A percentile compares a stretch with the other conserved stretches of the same genome.
Conservation (phyloP, 2,113 vertebrate genomes). For the Percina caprodes region DNA sequence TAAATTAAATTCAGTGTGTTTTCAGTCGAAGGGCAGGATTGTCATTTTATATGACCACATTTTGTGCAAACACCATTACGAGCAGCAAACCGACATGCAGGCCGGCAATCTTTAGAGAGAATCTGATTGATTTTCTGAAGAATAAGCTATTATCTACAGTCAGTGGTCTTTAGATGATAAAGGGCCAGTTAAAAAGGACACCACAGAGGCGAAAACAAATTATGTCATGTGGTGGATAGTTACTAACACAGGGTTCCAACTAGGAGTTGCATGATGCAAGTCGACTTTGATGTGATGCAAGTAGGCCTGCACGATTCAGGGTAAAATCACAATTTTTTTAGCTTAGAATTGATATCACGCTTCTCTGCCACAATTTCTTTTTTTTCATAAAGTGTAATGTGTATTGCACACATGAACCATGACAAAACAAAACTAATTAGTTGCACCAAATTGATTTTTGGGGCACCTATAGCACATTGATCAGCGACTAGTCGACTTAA, state of each 20-base stretch:
- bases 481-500: too few species aligned
- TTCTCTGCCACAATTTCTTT: too few species aligned
- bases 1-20: conserved; percentile 49
- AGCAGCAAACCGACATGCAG: conserved; percentile 41
- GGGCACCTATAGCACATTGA: too few species aligned
- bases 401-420: too few species aligned
- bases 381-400: too few species aligned
- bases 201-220: conserved; percentile 15
- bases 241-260: neutral
- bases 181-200: conserved; percentile 46
- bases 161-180: conserved; percentile 58
- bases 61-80: conserved; percentile 53
- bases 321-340: too few species aligned
- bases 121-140: conserved; percentile 73
- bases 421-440: too few species aligned
- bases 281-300: too few species aligned
- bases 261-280: too few species aligned
- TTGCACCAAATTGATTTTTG: too few species aligned
- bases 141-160: conserved; percentile 73
- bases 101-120: conserved; percentile 61
- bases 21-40: conserved; percentile 39
- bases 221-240: neutral
- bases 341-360: too few species aligned
- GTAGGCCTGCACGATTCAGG: too few species aligned
- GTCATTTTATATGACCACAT: conserved; percentile 47